Evolutionary conservation across 2,113 vertebrate species (phyloP), one percentile per base, ranked within the genome.

Genomic region (Oncorhynchus mykiss): DNA sequence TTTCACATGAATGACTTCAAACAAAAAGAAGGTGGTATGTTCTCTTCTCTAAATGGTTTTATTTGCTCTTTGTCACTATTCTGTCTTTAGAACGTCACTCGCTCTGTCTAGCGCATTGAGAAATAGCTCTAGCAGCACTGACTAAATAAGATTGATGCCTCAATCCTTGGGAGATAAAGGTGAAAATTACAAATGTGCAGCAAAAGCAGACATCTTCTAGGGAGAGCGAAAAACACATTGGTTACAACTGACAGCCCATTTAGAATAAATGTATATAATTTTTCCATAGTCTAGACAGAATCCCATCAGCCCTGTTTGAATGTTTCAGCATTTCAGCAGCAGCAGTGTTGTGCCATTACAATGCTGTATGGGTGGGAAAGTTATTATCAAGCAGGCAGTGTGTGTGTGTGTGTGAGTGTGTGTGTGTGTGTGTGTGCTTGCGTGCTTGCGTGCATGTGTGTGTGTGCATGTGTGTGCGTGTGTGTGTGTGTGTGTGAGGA

Each of bases 111-210:
- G 51, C 16, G 18, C 18, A 6, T n/a, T 62, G n/a, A 8, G 59
- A 16, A n/a, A 62, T 20, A 62, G 59, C 59, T n/a, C 59, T 16
- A 68, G 31, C 31, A 68, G 31, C 3, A 20, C 67, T 34, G 67
- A 67, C 29, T 34, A 68, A 68, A 68, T 34, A 68, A 68, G 67
- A 68, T 34, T 68, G 67, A 68, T 68, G 31, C 25, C 67, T 68
- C 31, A 39, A 68, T 68, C 31, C 31, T 34, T 39, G 18, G 31
- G 31, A 34, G 29, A 39, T 68, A 68, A 68, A 68, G 29, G 67
- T 68, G 67, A 68, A 34, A 67, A 67, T 67, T 67, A 67, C 66
- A 34, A 67, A 34, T 39, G 66, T 29, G 29, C 25, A 29, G 27
- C 5, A 29, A 67, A 67, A 39, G 67, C 29, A 1, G 16, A 9